These are phyloP conservation scores for Trachelus troglodyta DNA, from an alignment of 2,888 invertebrate genomes.

Conservation along the genomic window DNA sequence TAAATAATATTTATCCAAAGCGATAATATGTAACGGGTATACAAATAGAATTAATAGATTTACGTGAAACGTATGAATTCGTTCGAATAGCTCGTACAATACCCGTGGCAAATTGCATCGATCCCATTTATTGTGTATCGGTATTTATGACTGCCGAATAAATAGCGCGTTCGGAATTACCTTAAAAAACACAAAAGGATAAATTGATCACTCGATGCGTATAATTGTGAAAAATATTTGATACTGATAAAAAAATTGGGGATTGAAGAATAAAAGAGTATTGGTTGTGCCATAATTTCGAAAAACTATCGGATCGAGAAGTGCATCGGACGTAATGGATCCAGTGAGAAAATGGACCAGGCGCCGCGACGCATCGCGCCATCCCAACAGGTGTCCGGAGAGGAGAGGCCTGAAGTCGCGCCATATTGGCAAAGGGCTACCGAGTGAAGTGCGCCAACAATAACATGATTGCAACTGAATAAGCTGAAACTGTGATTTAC, in stretches of 20 bases:
- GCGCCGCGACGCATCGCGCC: not conserved
- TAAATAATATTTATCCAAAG: not conserved
- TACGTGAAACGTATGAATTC: not conserved
- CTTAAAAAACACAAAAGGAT: too few relatives aligned
- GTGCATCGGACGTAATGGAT: not conserved
- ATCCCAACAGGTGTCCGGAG: not conserved
- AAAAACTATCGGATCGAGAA: not conserved
- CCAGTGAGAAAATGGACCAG: not conserved
- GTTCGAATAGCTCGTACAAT: too few relatives aligned
- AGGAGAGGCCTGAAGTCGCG: not conserved
- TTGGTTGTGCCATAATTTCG: not conserved
- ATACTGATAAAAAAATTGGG: not conserved
- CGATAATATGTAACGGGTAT: not conserved
- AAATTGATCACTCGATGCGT: not conserved
- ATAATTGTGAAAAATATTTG: not conserved
- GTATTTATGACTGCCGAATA: not conserved
- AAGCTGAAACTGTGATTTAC: conserved; percentile 29
- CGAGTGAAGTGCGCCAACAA: not conserved
- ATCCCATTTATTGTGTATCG: not conserved
- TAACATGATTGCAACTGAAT: not conserved
- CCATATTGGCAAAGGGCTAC: not conserved
- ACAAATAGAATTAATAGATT: not conserved
- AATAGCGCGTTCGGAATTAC: not conserved
- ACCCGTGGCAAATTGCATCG: not conserved
- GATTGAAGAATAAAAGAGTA: not conserved